These are phyloP conservation scores for Trichacis sp. DNA, from an alignment of 2,888 invertebrate genomes.

Conservation along the genomic window DNA sequence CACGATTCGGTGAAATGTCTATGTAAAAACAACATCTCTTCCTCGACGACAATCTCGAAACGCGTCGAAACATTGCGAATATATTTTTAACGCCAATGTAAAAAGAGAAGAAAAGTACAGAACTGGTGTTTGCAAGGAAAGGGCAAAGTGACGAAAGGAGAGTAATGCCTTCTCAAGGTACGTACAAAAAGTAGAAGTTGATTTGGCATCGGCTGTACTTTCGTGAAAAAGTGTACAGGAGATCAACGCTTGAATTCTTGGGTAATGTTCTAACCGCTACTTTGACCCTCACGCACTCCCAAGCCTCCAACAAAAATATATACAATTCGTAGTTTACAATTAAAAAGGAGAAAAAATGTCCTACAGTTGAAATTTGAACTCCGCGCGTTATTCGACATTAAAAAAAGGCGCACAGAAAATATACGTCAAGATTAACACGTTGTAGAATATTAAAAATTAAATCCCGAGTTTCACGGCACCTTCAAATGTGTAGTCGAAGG, in stretches of 20 bases:
- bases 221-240: conserved; percentile 60
- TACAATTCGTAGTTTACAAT: neutral
- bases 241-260: conserved; percentile 63
- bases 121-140: no score
- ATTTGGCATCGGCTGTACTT: conserved; percentile 67
- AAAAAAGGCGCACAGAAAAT: neutral
- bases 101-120: no score
- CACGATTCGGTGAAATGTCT: no score
- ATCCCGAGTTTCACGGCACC: no score
- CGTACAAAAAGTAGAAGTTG: conserved; percentile 41
- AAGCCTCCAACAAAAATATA: conserved; percentile 5
- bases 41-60: no score
- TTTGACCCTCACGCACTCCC: conserved; percentile 19
- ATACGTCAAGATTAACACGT: neutral
- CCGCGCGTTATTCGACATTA: no score
- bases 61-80: no score
- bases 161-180: conserved; percentile 6
- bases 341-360: neutral
- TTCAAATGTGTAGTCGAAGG: no score
- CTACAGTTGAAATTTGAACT: neutral
- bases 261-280: conserved; percentile 56
- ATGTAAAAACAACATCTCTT: no score
- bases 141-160: conserved; percentile 2
- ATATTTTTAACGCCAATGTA: no score
- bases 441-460: neutral